These are phyloP conservation scores for Auanema sp. DNA, from an alignment of 2,888 invertebrate genomes.

Conservation along the genomic window DNA sequence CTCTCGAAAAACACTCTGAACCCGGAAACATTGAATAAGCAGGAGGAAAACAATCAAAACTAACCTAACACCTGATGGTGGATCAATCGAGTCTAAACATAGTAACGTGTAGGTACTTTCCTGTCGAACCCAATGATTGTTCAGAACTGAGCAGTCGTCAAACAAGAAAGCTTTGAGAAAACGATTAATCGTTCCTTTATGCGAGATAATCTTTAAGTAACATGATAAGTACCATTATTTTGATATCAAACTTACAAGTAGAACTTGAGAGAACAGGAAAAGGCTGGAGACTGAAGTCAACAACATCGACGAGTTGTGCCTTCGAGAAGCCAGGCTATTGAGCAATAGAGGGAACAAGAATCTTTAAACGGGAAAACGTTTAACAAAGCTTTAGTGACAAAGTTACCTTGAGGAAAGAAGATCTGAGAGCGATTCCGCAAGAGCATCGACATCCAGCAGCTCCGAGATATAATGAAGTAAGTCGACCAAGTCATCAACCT, in stretches of 20 bases:
- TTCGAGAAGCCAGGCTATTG: slow-evolving; percentile 32
- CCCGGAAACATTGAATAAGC: not conserved
- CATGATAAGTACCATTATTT: slow-evolving; percentile 2
- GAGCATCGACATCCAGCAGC: slow-evolving; percentile 32
- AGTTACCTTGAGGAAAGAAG: slow-evolving; percentile 19
- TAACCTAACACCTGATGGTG: slow-evolving; percentile 3
- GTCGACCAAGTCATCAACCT: slow-evolving; percentile 81
- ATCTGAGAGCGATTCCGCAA: slow-evolving; percentile 31
- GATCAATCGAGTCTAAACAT: slow-evolving; percentile 10
- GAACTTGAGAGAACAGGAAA: slow-evolving; percentile 56
- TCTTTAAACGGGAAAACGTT: slow-evolving; percentile 9
- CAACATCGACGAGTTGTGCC: slow-evolving; percentile 46
- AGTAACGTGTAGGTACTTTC: slow-evolving; percentile 27
- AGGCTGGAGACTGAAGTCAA: slow-evolving; percentile 54
- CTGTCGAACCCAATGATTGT: slow-evolving; percentile 42
- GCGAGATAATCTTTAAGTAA: slow-evolving; percentile 28
- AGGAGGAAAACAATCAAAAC: slow-evolving; percentile 4
- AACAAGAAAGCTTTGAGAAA: slow-evolving; percentile 55
- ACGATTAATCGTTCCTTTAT: slow-evolving; percentile 41
- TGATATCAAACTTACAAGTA: slow-evolving; percentile 37
- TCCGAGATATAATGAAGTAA: slow-evolving; percentile 47
- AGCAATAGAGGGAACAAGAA: slow-evolving; percentile 37
- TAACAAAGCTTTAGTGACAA: not conserved
- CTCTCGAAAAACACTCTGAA: slow-evolving; percentile 81
- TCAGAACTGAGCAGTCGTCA: slow-evolving; percentile 43